These are phyloP conservation scores for Lochmaea crataegi DNA, from an alignment of 2,888 invertebrate genomes.

Conservation along the genomic window DNA sequence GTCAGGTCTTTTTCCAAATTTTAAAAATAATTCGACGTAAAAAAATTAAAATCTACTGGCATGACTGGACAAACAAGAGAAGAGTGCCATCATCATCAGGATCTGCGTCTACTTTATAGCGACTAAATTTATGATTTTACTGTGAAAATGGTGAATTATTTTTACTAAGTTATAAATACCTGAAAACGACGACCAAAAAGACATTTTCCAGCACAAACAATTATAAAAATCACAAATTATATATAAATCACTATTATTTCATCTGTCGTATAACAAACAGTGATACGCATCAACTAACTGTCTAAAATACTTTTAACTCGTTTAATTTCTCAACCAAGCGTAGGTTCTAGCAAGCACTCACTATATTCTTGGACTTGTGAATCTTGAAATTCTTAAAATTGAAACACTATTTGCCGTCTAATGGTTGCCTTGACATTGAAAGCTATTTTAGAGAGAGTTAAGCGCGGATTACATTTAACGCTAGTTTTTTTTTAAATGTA, in stretches of 20 bases:
- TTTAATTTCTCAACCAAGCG: not conserved
- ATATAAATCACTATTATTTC: slow-evolving; percentile 12
- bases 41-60: too few species aligned
- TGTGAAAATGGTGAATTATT: not conserved
- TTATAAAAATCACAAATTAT: not conserved
- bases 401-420: not conserved
- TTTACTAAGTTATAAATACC: too few species aligned
- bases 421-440: slow-evolving; percentile 14
- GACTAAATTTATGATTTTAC: too few species aligned
- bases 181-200: slow-evolving; percentile 31
- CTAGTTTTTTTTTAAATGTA: not conserved
- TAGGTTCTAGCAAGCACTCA: slow-evolving; percentile 6
- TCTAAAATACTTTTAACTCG: not conserved
- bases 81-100: too few species aligned
- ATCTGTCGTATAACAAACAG: not conserved
- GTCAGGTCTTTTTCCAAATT: too few species aligned
- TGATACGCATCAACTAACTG: not conserved
- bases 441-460: slow-evolving; percentile 13
- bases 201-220: slow-evolving; percentile 22
- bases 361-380: slow-evolving; percentile 18
- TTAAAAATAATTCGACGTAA: too few species aligned
- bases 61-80: too few species aligned
- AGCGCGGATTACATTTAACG: slow-evolving; percentile 8
- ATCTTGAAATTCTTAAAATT: slow-evolving; percentile 12
- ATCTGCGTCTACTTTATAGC: too few species aligned